These are phyloP conservation scores for Trachelus stipa DNA, from an alignment of 2,888 invertebrate genomes.

Conservation along the genomic window DNA sequence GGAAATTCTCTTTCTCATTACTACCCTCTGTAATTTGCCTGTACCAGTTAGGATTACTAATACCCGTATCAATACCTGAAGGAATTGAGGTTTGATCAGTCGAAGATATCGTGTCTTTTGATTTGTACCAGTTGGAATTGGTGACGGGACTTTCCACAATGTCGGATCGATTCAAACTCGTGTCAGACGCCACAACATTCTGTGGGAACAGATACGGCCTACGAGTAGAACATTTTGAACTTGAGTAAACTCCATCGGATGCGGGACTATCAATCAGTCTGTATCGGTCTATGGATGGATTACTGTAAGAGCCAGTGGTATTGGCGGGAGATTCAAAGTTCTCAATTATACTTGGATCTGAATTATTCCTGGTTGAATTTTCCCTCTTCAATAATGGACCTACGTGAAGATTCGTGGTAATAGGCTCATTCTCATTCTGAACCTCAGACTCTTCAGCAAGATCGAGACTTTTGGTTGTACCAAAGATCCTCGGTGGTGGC, in stretches of 20 bases:
- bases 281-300: slow-evolving; percentile 12
- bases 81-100: slow-evolving; percentile 73
- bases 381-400: slow-evolving; percentile 54
- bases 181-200: slow-evolving; percentile 63
- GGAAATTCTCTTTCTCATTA: not conserved
- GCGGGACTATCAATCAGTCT: slow-evolving; percentile 49
- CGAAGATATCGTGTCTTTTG: slow-evolving; percentile 68
- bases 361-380: slow-evolving; percentile 50
- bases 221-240: slow-evolving; percentile 52
- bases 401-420: slow-evolving; percentile 60
- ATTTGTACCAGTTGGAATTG: slow-evolving; percentile 56
- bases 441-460: slow-evolving; percentile 50
- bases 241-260: slow-evolving; percentile 47
- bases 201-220: slow-evolving; percentile 55
- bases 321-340: not conserved
- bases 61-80: slow-evolving; percentile 43
- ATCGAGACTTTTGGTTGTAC: slow-evolving; percentile 51
- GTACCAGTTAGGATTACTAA: slow-evolving; percentile 40
- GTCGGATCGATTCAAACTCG: slow-evolving; percentile 33
- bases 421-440: slow-evolving; percentile 35
- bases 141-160: slow-evolving; percentile 39
- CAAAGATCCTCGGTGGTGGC: slow-evolving; percentile 79
- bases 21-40: not conserved
- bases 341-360: slow-evolving; percentile 48
- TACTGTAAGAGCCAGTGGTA: not conserved